A percentile compares a stretch with the other conserved stretches of the same genome.
Evolutionary conservation across 2,888 invertebrate genomes (phyloP).

Genomic region (Meganola albula): DNA sequence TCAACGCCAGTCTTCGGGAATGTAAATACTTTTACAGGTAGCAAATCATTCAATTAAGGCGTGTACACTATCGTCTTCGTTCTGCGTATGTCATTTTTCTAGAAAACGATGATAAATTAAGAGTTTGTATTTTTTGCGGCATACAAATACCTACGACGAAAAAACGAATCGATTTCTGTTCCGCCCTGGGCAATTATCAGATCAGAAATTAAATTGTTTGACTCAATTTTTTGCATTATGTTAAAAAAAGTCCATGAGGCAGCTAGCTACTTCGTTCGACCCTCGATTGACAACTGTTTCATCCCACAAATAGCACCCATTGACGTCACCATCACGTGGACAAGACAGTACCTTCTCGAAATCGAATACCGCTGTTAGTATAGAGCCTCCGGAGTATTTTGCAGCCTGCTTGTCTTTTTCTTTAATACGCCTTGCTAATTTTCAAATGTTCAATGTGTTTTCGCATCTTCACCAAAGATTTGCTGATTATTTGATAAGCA

Average conservation of each 20-base stretch:
- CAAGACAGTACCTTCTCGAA: constrained; percentile 11
- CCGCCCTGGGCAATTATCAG: constrained; percentile 6
- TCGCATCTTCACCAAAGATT: not conserved
- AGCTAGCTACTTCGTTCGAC: constrained; percentile 12
- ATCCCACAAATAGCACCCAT: constrained; percentile 18
- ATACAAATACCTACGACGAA: constrained; percentile 5
- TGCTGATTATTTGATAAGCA: not conserved
- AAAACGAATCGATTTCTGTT: constrained; percentile 7
- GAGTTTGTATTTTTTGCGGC: constrained; percentile 5
- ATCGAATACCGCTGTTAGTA: constrained; percentile 7
- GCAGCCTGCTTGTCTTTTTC: constrained; percentile 14
- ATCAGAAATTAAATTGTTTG: constrained; percentile 5
- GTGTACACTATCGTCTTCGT: constrained; percentile 4
- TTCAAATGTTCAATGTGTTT: constrained; percentile 1
- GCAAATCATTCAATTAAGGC: constrained; percentile 1
- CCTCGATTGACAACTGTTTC: constrained; percentile 15
- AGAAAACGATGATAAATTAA: constrained; percentile 6
- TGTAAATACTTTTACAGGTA: constrained; percentile 1
- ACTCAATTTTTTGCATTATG: constrained; percentile 5
- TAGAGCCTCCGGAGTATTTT: constrained; percentile 4
- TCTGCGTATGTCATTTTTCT: constrained; percentile 8
- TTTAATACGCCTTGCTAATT: constrained; percentile 10
- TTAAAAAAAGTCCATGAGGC: constrained; percentile 9
- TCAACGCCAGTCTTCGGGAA: constrained; percentile 4
- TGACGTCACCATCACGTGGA: constrained; percentile 9